phyloP scores from a whole-genome alignment of 2,113 vertebrate genomes.

The Leucopternis melanops region DNA sequence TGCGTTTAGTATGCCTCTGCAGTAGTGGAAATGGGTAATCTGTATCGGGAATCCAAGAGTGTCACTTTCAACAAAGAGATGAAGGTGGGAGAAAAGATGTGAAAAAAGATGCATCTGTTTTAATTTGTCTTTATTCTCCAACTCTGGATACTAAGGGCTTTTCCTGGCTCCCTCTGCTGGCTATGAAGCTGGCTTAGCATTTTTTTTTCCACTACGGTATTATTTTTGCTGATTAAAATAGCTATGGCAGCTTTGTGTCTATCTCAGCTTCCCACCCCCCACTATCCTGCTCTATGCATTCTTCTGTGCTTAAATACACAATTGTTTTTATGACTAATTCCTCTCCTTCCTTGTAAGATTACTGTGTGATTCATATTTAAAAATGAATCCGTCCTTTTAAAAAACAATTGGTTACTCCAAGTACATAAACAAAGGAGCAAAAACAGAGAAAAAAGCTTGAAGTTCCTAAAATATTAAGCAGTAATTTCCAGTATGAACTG shows the following conservation, averaged over 20 bases:
- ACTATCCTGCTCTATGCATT: background rate
- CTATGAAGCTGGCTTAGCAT: background rate
- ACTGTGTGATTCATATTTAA: background rate
- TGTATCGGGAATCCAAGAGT: background rate
- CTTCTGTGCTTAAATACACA: slow-evolving; percentile 20
- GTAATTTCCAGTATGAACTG: background rate
- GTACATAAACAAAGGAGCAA: background rate
- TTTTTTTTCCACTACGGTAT: background rate
- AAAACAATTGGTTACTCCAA: background rate
- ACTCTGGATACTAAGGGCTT: background rate
- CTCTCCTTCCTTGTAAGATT: background rate
- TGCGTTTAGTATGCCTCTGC: background rate
- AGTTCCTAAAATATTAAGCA: background rate
- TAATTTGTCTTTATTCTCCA: slow-evolving; percentile 12
- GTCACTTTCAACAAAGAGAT: background rate
- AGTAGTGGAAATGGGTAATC: background rate
- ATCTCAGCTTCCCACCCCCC: background rate
- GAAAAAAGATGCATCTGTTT: background rate
- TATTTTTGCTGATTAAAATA: slow-evolving; percentile 57
- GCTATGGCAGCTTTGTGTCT: slow-evolving; percentile 14
- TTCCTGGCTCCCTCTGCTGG: slow-evolving; percentile 66
- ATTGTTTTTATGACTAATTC: slow-evolving; percentile 27
- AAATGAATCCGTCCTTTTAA: background rate
- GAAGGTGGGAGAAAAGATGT: background rate
- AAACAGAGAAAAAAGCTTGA: background rate